Conservation (phyloP, 1,140 invertebrate species). For the Diplogasteroides magnus region DNA sequence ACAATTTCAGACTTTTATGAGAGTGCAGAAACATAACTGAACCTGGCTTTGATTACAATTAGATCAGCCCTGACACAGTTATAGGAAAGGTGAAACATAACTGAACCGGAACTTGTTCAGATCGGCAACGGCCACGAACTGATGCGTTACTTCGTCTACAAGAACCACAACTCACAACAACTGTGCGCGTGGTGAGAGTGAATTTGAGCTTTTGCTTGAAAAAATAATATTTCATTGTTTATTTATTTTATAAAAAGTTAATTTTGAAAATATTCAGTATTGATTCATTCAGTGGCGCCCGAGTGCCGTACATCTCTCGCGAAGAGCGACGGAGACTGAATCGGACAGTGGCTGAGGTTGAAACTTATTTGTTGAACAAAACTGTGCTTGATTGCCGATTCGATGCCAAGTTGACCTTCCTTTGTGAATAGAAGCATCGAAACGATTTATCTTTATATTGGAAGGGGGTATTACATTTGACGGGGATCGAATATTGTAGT, state of each 20-base stretch:
- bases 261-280: not conserved
- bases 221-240: not conserved
- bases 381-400: not conserved
- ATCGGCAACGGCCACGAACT: constrained; percentile 21
- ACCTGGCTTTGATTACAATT: constrained; percentile 15
- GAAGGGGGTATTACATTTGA: too few species aligned
- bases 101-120: too few species aligned
- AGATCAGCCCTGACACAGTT: not conserved
- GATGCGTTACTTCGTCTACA: constrained; percentile 25
- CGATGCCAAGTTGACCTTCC: too few species aligned
- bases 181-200: constrained; percentile 12
- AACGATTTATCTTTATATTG: too few species aligned
- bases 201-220: not conserved
- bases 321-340: not conserved
- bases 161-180: constrained; percentile 17
- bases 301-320: not conserved
- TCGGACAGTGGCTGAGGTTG: not conserved
- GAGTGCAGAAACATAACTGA: constrained; percentile 9
- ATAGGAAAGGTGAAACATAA: not conserved
- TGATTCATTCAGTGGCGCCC: not conserved
- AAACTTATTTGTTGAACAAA: not conserved
- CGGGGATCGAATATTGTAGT: too few species aligned
- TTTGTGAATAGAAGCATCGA: too few species aligned
- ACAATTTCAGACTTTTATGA: constrained; percentile 14
- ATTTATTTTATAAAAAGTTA: not conserved